Percentiles rank a stretch among this genome's conserved stretches.
phyloP scores from a whole-genome alignment of 53 echinoderm and acorn worm species.

The Holothuria scabra region DNA sequence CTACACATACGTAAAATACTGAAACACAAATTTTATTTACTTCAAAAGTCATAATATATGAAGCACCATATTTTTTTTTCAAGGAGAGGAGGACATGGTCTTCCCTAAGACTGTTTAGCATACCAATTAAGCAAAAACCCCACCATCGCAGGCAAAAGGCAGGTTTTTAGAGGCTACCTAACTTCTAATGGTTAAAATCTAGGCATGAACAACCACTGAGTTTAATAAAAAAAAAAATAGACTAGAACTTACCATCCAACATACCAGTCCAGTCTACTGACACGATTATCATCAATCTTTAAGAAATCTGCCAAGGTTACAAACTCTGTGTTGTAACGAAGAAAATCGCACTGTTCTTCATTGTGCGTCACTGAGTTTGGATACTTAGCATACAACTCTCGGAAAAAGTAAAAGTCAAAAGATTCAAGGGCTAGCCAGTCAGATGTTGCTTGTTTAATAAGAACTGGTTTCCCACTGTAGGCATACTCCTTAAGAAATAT shows the following conservation, averaged over 20 bases:
- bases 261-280: conserved; percentile 77
- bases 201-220: too few species aligned
- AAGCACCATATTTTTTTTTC: too few species aligned
- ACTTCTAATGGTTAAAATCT: too few species aligned
- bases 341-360: conserved; percentile 81
- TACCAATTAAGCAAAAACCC: too few species aligned
- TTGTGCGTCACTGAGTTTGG: conserved; percentile 59
- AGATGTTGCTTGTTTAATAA: conserved; percentile 67
- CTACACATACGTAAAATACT: too few species aligned
- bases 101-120: too few species aligned
- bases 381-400: conserved; percentile 63
- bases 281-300: conserved; percentile 75
- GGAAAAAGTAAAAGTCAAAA: conserved; percentile 79
- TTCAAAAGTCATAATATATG: too few species aligned
- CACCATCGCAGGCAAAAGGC: too few species aligned
- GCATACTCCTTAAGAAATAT: conserved; percentile 76
- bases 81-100: too few species aligned
- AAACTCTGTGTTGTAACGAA: conserved; percentile 85
- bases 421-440: conserved; percentile 76
- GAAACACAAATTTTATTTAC: too few species aligned
- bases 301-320: conserved; percentile 68
- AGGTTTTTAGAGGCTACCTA: too few species aligned
- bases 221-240: too few species aligned
- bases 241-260: conserved; percentile 94
- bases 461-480: conserved; percentile 79